Evolutionary conservation across 2,113 vertebrate species (phyloP).

Genomic region (Clarias macrocephalus): DNA sequence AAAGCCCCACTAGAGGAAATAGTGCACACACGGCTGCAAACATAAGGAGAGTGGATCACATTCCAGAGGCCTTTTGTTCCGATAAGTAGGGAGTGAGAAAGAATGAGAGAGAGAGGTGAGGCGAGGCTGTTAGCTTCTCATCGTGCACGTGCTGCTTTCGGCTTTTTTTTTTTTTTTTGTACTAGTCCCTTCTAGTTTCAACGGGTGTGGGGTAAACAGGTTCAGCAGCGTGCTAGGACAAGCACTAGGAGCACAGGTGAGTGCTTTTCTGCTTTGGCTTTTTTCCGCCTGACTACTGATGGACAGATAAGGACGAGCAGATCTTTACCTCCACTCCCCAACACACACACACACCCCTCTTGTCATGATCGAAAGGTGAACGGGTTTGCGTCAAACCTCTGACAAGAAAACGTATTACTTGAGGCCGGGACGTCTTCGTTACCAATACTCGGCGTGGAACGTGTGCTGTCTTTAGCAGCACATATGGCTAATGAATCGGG

Average conservation of each 20-base stretch:
- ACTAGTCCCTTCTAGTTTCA: slow-evolving; percentile 42
- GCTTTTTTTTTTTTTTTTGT: neutral
- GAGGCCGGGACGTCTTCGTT: slow-evolving; percentile 13
- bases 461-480: slow-evolving; percentile 28
- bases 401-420: slow-evolving; percentile 47
- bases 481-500: slow-evolving; percentile 5
- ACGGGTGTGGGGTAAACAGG: slow-evolving; percentile 53
- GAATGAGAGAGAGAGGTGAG: neutral
- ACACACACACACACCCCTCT: neutral
- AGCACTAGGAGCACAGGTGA: slow-evolving; percentile 26
- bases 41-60: slow-evolving; percentile 30
- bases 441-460: slow-evolving; percentile 22
- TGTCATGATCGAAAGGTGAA: neutral
- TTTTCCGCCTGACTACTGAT: slow-evolving; percentile 30
- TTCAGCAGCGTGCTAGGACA: slow-evolving; percentile 57
- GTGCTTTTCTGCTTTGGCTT: slow-evolving; percentile 7
- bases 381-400: slow-evolving; percentile 14
- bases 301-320: slow-evolving; percentile 28
- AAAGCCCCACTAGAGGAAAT: slow-evolving; percentile 31
- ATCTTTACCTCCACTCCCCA: neutral
- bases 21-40: slow-evolving; percentile 33
- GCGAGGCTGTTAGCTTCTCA: slow-evolving; percentile 10
- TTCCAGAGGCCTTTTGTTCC: slow-evolving; percentile 39
- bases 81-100: slow-evolving; percentile 15
- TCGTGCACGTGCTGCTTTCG: neutral